Evolutionary conservation across 2,797 vertebrate species (phyloP), one percentile per base, ranked within the genome.

Genomic region (Rhincodon typus): DNA sequence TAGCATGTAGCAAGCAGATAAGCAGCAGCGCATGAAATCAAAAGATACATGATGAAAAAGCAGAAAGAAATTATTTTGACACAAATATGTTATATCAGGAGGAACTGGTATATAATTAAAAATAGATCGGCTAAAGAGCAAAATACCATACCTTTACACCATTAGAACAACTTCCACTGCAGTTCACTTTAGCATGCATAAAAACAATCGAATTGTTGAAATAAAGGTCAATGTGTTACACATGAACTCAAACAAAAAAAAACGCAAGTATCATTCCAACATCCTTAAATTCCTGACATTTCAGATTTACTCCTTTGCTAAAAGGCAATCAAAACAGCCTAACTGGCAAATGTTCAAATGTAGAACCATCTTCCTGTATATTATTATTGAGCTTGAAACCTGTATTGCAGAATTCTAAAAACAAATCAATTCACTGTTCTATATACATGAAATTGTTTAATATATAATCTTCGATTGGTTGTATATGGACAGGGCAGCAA

Each of bases 61-160:
- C 69, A 95, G 72, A 53, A 95, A 95, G 46, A 46, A 72, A 95
- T 46, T 77, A 77, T 50, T 19, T 74, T 95, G 94, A 95, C 69
- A 30, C 25, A 53, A 88, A 23, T 19, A 91, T 88, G 5, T 67
- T 74, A 77, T 74, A 34, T 34, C 46, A 30, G 69, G 23, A 77
- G 46, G n/a, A 30, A 53, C 50, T 8, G 42, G 62, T 69, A 25
- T 38, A 93, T 21, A 67, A 93, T 38, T 67, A 38, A 93, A 69
- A 8, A 66, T 66, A 91, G 8, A 67, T 93, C 7, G 38, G 66
- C 90, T 38, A n/a, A 93, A 93, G 42, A 93, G n/a, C 90, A 67
- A 69, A 93, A 93, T 34, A 67, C 62, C n/a, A 69, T 21, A 67
- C 90, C 90, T 38, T 93, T 34, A 12, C n/a, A 46, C 82, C 82